Evolutionary conservation across 2,113 vertebrate species (phyloP).

Genomic region (Amphiprion percula): DNA sequence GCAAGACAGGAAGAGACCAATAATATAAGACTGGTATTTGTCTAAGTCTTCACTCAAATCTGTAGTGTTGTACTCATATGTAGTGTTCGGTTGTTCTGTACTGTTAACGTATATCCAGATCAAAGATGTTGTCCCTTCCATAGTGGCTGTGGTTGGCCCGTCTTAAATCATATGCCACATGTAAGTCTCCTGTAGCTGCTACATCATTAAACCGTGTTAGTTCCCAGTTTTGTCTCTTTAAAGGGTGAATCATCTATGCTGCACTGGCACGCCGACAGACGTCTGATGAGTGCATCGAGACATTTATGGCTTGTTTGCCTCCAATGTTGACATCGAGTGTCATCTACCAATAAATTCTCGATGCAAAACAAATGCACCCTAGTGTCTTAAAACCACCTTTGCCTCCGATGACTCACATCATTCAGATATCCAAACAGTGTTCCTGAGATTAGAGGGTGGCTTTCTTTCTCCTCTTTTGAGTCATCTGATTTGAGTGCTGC

Average conservation of each 20-base stretch:
- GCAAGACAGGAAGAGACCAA: conserved; percentile 94
- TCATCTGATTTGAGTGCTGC: conserved; percentile 69
- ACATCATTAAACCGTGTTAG: conserved; percentile 74
- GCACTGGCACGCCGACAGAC: conserved; percentile 63
- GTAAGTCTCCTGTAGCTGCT: conserved; percentile 60
- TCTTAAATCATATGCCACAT: conserved; percentile 65
- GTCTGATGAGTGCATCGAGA: conserved; percentile 42
- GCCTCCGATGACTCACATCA: conserved; percentile 57
- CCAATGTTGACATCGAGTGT: conserved; percentile 60
- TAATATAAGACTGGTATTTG: conserved; percentile 88
- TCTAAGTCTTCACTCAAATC: conserved; percentile 80
- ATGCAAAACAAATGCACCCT: conserved; percentile 47
- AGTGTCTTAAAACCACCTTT: conserved; percentile 58
- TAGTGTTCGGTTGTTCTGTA: conserved; percentile 82
- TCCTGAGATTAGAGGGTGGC: conserved; percentile 57
- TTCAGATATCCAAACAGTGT: conserved; percentile 47
- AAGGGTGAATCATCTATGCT: conserved; percentile 72
- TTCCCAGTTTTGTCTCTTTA: conserved; percentile 55
- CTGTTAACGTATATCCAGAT: conserved; percentile 83
- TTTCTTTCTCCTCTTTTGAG: conserved; percentile 67
- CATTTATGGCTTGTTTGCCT: conserved; percentile 47
- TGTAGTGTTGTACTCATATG: conserved; percentile 80
- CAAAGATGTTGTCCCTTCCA: conserved; percentile 84
- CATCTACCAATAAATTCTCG: conserved; percentile 45
- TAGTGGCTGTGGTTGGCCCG: conserved; percentile 72